Evolutionary conservation across 2,797 vertebrate species (phyloP).

Genomic region (Hephaestus fuliginosus): DNA sequence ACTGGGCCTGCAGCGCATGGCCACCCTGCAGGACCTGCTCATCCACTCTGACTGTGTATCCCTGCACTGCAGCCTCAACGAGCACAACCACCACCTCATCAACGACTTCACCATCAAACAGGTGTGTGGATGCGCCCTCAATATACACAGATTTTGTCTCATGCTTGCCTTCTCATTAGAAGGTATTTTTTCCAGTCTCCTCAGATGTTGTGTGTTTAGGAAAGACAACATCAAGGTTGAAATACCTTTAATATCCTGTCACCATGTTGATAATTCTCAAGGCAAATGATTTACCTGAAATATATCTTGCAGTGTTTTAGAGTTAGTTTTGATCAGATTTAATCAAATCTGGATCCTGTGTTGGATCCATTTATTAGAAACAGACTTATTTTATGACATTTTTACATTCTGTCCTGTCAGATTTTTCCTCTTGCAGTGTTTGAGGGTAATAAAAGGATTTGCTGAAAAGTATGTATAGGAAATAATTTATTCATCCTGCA

Average conservation of each 20-base stretch:
- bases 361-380: neutral
- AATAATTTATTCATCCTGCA: neutral
- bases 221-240: neutral
- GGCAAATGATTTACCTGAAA: neutral
- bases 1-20: constrained; percentile 91
- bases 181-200: neutral
- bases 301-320: neutral
- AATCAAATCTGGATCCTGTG: neutral
- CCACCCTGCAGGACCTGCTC: constrained; percentile 92
- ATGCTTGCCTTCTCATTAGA: neutral
- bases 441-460: neutral
- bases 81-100: constrained; percentile 95
- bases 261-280: neutral
- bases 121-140: constrained; percentile 68
- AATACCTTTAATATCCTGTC: neutral
- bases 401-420: neutral
- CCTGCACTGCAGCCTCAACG: constrained; percentile 93
- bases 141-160: neutral
- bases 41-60: constrained; percentile 94
- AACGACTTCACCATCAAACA: constrained; percentile 97
- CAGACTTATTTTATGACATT: neutral
- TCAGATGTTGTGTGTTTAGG: neutral
- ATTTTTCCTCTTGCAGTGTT: neutral
- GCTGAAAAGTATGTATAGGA: neutral
- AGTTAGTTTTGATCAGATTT: neutral